Evolutionary conservation across 2,888 invertebrate genomes (phyloP), one percentile per base, ranked within the genome.

Genomic region (Caenorhabditis japonica): DNA sequence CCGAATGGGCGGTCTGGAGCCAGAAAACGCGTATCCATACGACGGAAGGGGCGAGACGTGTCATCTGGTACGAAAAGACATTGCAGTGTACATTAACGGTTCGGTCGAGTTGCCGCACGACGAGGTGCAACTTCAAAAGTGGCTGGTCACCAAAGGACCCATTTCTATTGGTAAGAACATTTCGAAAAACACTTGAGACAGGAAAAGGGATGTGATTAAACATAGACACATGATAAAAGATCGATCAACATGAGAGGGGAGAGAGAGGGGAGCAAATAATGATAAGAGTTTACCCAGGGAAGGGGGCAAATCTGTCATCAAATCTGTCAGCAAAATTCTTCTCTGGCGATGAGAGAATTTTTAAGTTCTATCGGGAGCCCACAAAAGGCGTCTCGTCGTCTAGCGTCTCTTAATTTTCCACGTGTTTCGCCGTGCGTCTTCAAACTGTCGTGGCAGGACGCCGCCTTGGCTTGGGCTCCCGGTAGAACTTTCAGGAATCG

Each of bases 11-110:
- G 97, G 97, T 0, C 88, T 97, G 66, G 96, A 97, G 89, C 90
- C 91, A 0, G 97, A 99, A 89, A 78, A 79, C 0, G 94, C 94
- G 83, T 99, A 99, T 89, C 95, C 95, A 0, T 99, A 99, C 88
- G 92, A 84, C 30, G 83, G 74, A 15, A 74, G 75, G 56, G 80
- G 71, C 10, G 84, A 85, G 46, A 76, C 75, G 3, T 85, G 85
- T 60, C 80, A 84, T 53, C 34, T 85, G 43, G 77, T 64, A 7
- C 46, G 76, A 30, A 60, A 81, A 71, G 82, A 77, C 51, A 70
- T 79, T 39, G 74, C 79, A 10, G 84, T 83, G 10, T 86, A 83
- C 77, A 87, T 87, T 80, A 87, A 87, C 70, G 83, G 77, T 43
- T 85, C 85, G 7, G 71, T 85, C 8, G 81, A 82, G 44, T 66